Conservation (phyloP, 2,888 invertebrate genomes). For the Odontocolon sp. region DNA sequence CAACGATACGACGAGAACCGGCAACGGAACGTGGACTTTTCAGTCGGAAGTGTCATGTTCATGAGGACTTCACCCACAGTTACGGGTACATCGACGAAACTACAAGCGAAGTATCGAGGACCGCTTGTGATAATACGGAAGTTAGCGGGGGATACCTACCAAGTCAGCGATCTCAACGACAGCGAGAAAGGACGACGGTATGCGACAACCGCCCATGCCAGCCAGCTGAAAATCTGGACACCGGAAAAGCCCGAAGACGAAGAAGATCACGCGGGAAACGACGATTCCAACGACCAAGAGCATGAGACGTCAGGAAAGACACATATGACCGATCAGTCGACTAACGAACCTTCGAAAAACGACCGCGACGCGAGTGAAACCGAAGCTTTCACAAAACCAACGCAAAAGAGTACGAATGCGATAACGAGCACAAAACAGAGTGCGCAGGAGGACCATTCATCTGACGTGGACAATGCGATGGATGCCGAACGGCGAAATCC, state of each 20-base stretch:
- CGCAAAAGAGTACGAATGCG: no score
- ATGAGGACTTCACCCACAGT: constrained; percentile 1
- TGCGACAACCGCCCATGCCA: constrained; percentile 1
- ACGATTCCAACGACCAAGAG: no score
- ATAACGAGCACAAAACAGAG: no score
- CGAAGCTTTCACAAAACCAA: no score
- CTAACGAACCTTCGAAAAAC: no score
- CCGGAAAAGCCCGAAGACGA: constrained; percentile 1
- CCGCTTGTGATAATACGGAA: not conserved
- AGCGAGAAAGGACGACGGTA: not conserved
- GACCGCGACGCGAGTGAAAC: no score
- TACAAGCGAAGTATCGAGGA: constrained; percentile 15
- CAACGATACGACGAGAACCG: constrained; percentile 8
- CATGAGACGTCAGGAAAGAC: no score
- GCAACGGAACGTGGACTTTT: not conserved
- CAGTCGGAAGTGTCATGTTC: constrained; percentile 12
- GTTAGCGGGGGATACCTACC: not conserved
- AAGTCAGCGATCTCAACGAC: not conserved
- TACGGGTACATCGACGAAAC: constrained; percentile 37
- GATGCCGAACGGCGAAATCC: no score
- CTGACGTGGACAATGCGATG: no score
- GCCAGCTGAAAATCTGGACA: constrained; percentile 8
- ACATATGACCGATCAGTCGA: no score
- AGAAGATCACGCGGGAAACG: no score
- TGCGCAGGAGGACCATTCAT: no score